phyloP scores from a whole-genome alignment of 2,888 invertebrate species.

The Apomyelois bistriatella region DNA sequence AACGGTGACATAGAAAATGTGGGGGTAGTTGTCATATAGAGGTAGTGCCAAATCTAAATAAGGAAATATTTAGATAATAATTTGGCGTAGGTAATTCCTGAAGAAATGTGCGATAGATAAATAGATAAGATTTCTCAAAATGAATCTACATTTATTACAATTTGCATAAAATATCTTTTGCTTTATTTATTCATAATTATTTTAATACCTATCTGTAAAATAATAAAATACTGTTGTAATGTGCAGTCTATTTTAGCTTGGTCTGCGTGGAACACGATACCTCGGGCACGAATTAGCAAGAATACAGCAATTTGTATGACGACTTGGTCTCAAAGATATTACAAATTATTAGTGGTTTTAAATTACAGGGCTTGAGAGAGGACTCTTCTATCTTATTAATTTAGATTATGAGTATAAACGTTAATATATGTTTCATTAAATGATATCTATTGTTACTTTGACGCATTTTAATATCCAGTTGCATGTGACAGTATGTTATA shows the following conservation, averaged over 20 bases:
- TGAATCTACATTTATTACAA: no score
- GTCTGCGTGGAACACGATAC: background rate
- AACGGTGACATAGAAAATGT: no score
- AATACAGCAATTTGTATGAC: constrained; percentile 2
- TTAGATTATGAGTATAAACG: background rate
- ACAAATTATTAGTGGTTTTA: background rate
- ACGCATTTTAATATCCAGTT: background rate
- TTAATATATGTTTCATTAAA: background rate
- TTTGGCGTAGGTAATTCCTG: no score
- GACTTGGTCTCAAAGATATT: background rate
- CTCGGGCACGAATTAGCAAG: constrained; percentile 7
- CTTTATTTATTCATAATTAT: no score
- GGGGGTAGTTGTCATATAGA: no score
- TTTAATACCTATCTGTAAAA: no score
- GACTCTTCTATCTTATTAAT: background rate
- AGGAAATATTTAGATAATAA: no score
- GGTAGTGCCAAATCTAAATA: no score
- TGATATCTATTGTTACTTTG: background rate
- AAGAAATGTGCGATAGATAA: no score
- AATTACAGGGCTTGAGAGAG: background rate
- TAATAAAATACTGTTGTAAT: no score
- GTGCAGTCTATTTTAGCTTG: background rate
- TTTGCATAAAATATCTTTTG: no score
- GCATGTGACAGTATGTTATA: background rate
- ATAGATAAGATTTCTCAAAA: no score